phyloP scores from a whole-genome alignment of 1,140 invertebrate genomes.

The Drosophila seguyi region DNA sequence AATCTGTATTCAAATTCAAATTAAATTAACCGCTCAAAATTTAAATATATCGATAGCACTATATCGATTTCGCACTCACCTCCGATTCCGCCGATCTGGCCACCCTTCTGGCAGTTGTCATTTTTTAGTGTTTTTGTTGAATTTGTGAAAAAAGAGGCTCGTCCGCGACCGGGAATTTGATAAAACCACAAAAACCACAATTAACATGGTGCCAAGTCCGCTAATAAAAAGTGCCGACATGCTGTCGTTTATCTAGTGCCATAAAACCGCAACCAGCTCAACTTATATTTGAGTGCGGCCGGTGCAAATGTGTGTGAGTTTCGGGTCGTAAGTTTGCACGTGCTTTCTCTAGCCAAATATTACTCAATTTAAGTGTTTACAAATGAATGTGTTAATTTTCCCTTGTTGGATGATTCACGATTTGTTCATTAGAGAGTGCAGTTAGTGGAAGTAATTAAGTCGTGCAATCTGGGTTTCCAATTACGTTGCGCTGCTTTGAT shows the following conservation, averaged over 20 bases:
- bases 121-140: conserved; percentile 2
- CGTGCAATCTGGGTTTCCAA: not conserved
- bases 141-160: conserved; percentile 29
- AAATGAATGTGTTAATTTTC: not conserved
- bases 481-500: conserved; percentile 25
- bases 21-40: not conserved
- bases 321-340: not conserved
- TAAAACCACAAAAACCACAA: conserved; percentile 11
- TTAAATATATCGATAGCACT: not conserved
- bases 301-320: conserved; percentile 24
- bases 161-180: conserved; percentile 16
- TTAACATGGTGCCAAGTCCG: conserved; percentile 25
- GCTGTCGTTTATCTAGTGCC: conserved; percentile 20
- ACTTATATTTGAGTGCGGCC: conserved; percentile 1
- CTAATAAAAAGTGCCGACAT: conserved; percentile 27
- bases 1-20: not conserved
- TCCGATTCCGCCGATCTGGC: conserved; percentile 10
- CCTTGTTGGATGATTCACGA: not conserved
- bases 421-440: not conserved
- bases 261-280: not conserved
- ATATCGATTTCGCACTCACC: not conserved
- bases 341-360: not conserved
- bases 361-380: conserved; percentile 15
- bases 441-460: not conserved
- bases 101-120: not conserved